Evolutionary conservation across 1,140 invertebrate genomes (phyloP).

Genomic region (Rhagoletis pomonella): DNA sequence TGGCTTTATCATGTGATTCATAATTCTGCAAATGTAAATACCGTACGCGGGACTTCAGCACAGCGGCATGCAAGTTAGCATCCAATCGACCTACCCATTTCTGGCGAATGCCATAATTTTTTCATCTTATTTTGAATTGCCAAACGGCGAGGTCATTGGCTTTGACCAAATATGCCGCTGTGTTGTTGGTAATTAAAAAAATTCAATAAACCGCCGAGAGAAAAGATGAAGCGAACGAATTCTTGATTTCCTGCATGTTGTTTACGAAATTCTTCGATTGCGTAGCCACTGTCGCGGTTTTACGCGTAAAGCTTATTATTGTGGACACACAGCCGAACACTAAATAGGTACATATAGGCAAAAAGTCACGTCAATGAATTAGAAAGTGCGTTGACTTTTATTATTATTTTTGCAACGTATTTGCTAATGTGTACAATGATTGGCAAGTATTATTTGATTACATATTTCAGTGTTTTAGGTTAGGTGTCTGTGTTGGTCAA

Average conservation of each 20-base stretch:
- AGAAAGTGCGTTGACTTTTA: slow-evolving; percentile 8
- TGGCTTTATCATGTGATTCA: no score
- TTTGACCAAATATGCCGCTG: neutral
- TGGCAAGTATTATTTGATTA: neutral
- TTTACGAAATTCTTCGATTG: neutral
- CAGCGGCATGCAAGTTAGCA: neutral
- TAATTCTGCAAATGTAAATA: no score
- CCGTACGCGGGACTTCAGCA: no score
- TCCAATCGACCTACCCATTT: neutral
- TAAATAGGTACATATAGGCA: neutral
- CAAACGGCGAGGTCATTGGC: neutral
- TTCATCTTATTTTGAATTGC: neutral
- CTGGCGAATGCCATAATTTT: neutral
- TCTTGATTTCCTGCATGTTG: neutral
- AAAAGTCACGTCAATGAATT: neutral
- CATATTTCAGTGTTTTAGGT: neutral
- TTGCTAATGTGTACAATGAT: neutral
- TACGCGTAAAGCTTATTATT: neutral
- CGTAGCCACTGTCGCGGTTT: neutral
- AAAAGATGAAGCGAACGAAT: neutral
- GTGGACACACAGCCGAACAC: neutral
- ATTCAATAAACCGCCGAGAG: neutral
- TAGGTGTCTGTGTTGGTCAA: neutral
- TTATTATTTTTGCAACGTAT: neutral
- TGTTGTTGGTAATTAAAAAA: neutral